These are phyloP conservation scores for Malthinus flaveolus DNA, from an alignment of 2,888 invertebrate genomes.

Conservation along the genomic window DNA sequence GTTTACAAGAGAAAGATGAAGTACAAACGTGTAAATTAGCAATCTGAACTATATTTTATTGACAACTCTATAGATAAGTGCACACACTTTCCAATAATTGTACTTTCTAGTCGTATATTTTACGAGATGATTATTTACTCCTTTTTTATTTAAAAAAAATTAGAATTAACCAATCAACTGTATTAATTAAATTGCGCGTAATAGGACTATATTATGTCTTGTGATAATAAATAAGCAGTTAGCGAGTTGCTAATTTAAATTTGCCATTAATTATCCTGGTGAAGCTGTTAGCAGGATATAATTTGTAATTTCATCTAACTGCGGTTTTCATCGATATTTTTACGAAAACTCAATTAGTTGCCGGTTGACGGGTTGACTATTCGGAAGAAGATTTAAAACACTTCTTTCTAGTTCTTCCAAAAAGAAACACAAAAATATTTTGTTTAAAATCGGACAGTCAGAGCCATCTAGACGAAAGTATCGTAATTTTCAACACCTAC, in stretches of 20 bases:
- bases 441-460: too few species aligned
- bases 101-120: conserved; percentile 39
- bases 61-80: conserved; percentile 12
- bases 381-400: too few species aligned
- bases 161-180: conserved; percentile 32
- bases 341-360: too few species aligned
- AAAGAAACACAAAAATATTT: too few species aligned
- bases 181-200: conserved; percentile 28
- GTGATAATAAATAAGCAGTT: too few species aligned
- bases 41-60: conserved; percentile 19
- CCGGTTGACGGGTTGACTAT: too few species aligned
- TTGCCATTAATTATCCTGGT: conserved; percentile 19
- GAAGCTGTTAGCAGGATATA: too few species aligned
- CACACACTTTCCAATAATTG: conserved; percentile 38
- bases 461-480: too few species aligned
- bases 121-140: conserved; percentile 6
- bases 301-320: too few species aligned
- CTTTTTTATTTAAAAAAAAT: conserved; percentile 6
- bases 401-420: too few species aligned
- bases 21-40: background rate
- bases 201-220: conserved; percentile 27
- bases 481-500: too few species aligned
- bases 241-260: background rate
- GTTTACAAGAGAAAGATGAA: conserved; percentile 14
- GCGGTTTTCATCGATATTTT: too few species aligned